phyloP scores from a whole-genome alignment of 2,888 invertebrate species.

The Calliopum simillimum region DNA sequence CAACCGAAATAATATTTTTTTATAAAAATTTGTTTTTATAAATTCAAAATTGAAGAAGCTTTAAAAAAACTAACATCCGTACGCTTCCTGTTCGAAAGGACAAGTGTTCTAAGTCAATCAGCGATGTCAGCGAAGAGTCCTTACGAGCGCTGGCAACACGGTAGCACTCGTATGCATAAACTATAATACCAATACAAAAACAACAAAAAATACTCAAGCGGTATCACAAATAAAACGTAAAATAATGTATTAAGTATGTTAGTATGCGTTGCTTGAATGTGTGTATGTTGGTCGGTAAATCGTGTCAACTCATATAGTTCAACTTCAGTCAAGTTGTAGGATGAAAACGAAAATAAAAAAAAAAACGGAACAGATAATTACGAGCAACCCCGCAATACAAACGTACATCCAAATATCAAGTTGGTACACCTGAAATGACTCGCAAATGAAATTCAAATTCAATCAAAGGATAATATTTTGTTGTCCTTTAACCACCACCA shows the following conservation, averaged over 20 bases:
- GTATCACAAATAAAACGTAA: background rate
- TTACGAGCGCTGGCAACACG: constrained; percentile 11
- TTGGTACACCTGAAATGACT: constrained; percentile 38
- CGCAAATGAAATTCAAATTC: constrained; percentile 32
- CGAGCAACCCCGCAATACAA: constrained; percentile 25
- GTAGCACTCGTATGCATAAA: constrained; percentile 34
- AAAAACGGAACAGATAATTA: constrained; percentile 56
- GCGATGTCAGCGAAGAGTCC: constrained; percentile 32
- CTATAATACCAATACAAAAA: constrained; percentile 44
- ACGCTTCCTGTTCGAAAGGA: constrained; percentile 39
- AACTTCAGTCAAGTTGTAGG: constrained; percentile 41
- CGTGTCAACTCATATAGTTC: constrained; percentile 58
- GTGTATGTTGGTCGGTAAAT: constrained; percentile 45
- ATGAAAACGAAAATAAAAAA: constrained; percentile 52
- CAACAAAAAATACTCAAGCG: background rate
- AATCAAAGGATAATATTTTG: constrained; percentile 39
- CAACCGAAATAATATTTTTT: no score
- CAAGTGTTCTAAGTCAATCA: constrained; percentile 38
- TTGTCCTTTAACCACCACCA: constrained; percentile 50
- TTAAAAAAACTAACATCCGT: constrained; percentile 38
- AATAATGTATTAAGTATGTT: background rate
- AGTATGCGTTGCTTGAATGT: background rate
- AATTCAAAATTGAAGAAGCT: constrained; percentile 24
- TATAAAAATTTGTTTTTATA: background rate
- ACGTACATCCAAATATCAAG: background rate